Percentiles rank a stretch among this genome's conserved stretches.
These are phyloP conservation scores for Chaitophorus viminalis DNA, from an alignment of 2,888 invertebrate species.

Conservation along the genomic window DNA sequence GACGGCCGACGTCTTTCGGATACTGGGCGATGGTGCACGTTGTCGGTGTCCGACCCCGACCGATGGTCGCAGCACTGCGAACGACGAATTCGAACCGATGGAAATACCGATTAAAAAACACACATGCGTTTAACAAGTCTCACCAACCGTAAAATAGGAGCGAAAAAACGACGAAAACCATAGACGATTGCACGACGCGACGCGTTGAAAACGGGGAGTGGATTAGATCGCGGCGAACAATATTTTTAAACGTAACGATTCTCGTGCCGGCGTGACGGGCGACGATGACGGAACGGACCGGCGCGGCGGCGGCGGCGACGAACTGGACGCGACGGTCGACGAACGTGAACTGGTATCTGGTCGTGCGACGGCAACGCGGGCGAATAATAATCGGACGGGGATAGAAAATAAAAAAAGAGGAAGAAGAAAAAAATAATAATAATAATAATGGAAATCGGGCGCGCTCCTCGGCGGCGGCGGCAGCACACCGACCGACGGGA, in stretches of 20 bases:
- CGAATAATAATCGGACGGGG: constrained; percentile 29
- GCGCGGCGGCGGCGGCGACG: too few species aligned
- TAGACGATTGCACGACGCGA: background rate
- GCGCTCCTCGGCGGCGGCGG: constrained; percentile 31
- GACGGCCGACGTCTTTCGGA: too few species aligned
- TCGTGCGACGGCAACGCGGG: constrained; percentile 47
- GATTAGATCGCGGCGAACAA: too few species aligned
- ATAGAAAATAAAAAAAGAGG: background rate
- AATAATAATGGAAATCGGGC: constrained; percentile 51
- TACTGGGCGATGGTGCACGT: background rate
- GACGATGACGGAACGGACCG: background rate
- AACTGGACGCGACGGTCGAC: constrained; percentile 5
- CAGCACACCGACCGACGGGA: constrained; percentile 5
- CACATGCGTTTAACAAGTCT: too few species aligned
- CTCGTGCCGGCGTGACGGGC: background rate
- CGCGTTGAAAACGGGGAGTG: background rate
- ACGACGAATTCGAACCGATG: too few species aligned
- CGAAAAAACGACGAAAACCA: background rate
- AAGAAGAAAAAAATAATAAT: constrained; percentile 1
- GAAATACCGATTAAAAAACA: too few species aligned
- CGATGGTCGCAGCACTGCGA: too few species aligned
- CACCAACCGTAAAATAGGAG: too few species aligned
- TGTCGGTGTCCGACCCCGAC: background rate
- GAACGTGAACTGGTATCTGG: constrained; percentile 43
- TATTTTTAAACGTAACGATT: background rate